A percentile compares a stretch with the other conserved stretches of the same genome.
Evolutionary conservation across 2,797 vertebrate species (phyloP).

Genomic region (Pseudochirops cupreus): DNA sequence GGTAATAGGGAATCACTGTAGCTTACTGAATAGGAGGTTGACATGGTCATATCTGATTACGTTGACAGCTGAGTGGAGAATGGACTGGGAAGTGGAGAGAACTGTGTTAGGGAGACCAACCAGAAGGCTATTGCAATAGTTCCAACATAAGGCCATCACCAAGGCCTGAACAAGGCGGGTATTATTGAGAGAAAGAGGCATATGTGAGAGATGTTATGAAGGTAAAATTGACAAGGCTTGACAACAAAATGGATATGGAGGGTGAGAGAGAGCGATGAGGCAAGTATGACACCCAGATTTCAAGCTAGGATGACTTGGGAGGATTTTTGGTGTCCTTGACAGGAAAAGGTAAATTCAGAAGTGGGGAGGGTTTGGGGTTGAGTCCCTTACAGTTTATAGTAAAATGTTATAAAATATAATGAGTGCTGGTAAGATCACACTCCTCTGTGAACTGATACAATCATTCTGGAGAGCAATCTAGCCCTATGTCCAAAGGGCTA

Average conservation of each 20-base stretch:
- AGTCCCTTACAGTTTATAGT: neutral
- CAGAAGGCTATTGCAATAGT: too few relatives aligned
- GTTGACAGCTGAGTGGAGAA: neutral
- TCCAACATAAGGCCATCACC: neutral
- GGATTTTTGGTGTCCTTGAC: neutral
- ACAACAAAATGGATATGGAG: neutral
- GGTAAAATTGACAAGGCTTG: neutral
- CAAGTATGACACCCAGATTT: neutral
- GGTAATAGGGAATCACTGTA: neutral
- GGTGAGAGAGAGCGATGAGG: neutral
- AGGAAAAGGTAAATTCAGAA: neutral
- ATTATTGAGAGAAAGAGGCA: neutral
- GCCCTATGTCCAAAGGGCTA: too few relatives aligned
- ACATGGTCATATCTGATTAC: neutral
- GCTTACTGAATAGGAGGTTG: neutral
- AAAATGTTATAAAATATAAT: neutral
- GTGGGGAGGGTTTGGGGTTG: neutral
- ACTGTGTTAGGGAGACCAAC: neutral
- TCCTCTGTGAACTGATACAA: too few relatives aligned
- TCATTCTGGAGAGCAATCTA: neutral
- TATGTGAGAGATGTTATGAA: neutral
- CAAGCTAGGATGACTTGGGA: neutral
- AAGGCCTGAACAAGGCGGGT: neutral
- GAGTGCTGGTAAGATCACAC: neutral
- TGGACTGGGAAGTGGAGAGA: neutral